These are phyloP conservation scores for Scopus umbretta DNA, from an alignment of 2,113 vertebrate species.

Conservation along the genomic window DNA sequence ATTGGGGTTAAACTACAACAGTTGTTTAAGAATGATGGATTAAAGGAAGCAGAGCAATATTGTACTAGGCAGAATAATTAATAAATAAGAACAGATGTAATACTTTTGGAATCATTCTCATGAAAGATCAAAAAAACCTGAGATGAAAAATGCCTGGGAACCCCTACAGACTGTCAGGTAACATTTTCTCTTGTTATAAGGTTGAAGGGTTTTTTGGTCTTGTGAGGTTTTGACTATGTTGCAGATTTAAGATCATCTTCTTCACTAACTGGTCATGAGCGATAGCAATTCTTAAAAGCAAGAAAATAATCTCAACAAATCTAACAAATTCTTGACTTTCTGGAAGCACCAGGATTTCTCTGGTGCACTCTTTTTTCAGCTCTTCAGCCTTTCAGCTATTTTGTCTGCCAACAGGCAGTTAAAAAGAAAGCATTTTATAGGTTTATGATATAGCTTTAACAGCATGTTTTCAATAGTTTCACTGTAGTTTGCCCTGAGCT, in stretches of 20 bases:
- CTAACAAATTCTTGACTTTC: neutral
- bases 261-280: neutral
- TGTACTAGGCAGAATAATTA: neutral
- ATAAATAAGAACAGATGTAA: neutral
- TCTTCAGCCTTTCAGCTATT: neutral
- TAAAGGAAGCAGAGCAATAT: neutral
- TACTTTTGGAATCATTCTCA: neutral
- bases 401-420: neutral
- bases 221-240: neutral
- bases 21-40: neutral
- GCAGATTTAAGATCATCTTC: neutral
- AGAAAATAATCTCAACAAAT: neutral
- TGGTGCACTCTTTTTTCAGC: neutral
- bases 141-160: neutral
- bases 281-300: neutral
- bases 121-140: neutral
- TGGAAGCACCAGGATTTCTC: neutral
- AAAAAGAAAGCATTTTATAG: neutral
- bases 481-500: neutral
- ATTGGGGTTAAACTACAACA: no score
- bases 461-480: neutral
- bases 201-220: neutral
- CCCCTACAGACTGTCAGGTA: neutral
- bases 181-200: neutral
- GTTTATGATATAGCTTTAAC: neutral